Evolutionary conservation across 2,113 vertebrate species (phyloP).

Genomic region (Malurus cyaneus): DNA sequence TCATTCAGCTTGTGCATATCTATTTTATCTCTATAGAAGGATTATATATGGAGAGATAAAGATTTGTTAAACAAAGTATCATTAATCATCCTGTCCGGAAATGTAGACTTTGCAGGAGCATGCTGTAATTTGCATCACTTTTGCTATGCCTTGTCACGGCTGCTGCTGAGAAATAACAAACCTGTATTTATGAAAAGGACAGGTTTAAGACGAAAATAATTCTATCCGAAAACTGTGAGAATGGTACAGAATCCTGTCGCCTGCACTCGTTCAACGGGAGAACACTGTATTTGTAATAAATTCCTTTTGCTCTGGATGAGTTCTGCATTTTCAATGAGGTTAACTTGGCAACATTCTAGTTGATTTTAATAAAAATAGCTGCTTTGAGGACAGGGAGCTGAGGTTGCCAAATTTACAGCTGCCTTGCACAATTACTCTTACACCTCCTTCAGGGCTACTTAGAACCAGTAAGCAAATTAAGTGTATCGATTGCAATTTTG

Average conservation of each 20-base stretch:
- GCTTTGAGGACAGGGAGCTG: conserved; percentile 81
- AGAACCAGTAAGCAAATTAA: conserved; percentile 93
- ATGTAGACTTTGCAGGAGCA: conserved; percentile 59
- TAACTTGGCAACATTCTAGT: conserved; percentile 82
- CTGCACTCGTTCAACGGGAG: conserved; percentile 74
- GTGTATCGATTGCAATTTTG: conserved; percentile 92
- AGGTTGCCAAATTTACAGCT: conserved; percentile 87
- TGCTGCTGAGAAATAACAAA: conserved; percentile 63
- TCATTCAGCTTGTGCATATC: conserved; percentile 60
- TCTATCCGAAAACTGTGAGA: conserved; percentile 67
- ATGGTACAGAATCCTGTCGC: conserved; percentile 63
- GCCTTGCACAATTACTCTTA: conserved; percentile 81
- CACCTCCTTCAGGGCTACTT: conserved; percentile 85
- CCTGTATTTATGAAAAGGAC: conserved; percentile 63
- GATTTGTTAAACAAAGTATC: conserved; percentile 68
- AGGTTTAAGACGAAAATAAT: conserved; percentile 71
- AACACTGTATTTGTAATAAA: conserved; percentile 84
- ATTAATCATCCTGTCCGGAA: conserved; percentile 73
- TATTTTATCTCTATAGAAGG: conserved; percentile 28
- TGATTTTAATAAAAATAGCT: conserved; percentile 89
- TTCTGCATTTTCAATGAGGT: conserved; percentile 83
- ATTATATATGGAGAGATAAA: conserved; percentile 63
- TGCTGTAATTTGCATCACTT: conserved; percentile 69
- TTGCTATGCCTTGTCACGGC: conserved; percentile 50
- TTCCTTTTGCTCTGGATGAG: conserved; percentile 83